Evolutionary conservation across 2,113 vertebrate genomes (phyloP).

Genomic region (Nothocercus nigrocapillus): DNA sequence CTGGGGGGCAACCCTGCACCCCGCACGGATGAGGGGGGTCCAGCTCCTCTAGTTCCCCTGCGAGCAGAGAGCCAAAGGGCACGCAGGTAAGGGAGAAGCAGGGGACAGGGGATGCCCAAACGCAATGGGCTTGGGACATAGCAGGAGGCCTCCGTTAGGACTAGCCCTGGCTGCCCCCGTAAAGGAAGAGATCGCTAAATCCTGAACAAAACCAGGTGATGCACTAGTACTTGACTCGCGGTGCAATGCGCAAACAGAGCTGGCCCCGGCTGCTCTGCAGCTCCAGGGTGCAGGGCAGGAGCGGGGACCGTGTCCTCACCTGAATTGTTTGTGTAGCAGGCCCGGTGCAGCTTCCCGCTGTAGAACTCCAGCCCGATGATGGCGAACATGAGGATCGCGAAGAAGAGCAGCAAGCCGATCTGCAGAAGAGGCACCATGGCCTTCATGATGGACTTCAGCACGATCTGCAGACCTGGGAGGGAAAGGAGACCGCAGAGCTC

Average conservation of each 20-base stretch:
- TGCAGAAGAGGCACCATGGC: conserved; percentile 98
- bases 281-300: rapidly evolving
- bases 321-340: conserved; percentile 86
- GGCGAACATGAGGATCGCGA: conserved; percentile 98
- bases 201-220: rapidly evolving
- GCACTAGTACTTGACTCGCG: neutral
- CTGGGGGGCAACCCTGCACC: conserved; percentile 86
- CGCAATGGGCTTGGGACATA: rapidly evolving
- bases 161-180: neutral
- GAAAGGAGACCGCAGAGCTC: neutral
- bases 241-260: neutral
- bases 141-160: neutral
- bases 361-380: conserved; percentile 99
- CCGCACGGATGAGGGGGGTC: conserved; percentile 89
- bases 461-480: conserved; percentile 92
- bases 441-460: conserved; percentile 99
- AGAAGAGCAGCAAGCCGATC: conserved; percentile 96
- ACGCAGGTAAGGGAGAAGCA: neutral
- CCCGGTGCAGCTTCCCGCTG: conserved; percentile 92
- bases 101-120: neutral
- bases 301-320: conserved; percentile 55
- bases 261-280: neutral
- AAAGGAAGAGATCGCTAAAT: neutral
- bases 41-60: conserved; percentile 82
- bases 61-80: neutral